Conservation (phyloP, 2,797 vertebrate genomes). For the Pampus argenteus region DNA sequence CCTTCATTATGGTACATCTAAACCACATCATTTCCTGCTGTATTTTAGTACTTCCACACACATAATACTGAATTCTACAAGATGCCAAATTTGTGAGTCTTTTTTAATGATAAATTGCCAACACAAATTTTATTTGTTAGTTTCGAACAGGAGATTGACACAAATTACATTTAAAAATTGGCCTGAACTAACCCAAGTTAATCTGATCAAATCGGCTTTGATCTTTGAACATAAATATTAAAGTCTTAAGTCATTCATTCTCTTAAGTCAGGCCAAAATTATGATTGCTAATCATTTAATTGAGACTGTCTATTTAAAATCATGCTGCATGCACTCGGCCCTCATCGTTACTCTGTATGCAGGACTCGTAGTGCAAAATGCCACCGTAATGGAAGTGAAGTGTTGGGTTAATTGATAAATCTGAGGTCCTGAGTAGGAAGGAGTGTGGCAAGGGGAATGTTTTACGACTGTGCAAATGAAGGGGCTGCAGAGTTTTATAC, state of each 20-base stretch:
- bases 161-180: conserved; percentile 42
- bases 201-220: conserved; percentile 39
- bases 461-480: conserved; percentile 85
- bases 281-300: conserved; percentile 61
- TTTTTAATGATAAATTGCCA: conserved; percentile 13
- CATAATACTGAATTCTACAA: neutral
- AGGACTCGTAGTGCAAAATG: conserved; percentile 66
- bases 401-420: conserved; percentile 84
- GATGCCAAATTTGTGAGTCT: neutral
- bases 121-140: conserved; percentile 34
- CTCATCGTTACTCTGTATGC: conserved; percentile 59
- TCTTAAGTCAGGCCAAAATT: conserved; percentile 53
- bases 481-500: conserved; percentile 82
- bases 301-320: conserved; percentile 58
- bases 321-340: conserved; percentile 43
- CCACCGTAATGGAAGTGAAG: conserved; percentile 76
- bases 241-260: conserved; percentile 49
- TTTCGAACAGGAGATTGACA: conserved; percentile 37
- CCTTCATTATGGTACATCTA: neutral
- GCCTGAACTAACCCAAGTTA: conserved; percentile 30
- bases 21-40: neutral
- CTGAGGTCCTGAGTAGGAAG: conserved; percentile 73
- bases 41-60: neutral
- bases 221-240: conserved; percentile 52
- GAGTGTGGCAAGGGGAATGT: conserved; percentile 71